These are phyloP conservation scores for Pentamera pediparva DNA, from an alignment of 53 echinoderm and acorn worm species.

Conservation along the genomic window DNA sequence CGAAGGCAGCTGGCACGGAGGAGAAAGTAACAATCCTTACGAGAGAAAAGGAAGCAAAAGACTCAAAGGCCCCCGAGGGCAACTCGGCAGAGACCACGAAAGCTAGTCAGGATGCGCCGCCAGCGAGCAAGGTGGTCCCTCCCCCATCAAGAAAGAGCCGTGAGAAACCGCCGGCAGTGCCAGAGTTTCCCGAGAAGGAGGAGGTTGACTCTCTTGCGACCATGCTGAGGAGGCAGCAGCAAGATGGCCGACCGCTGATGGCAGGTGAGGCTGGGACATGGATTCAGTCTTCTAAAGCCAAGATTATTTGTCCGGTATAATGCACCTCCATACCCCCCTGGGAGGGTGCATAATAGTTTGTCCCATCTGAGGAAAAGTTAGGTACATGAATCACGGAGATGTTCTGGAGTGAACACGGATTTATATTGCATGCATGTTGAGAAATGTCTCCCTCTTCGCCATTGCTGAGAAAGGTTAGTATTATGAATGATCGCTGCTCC, in stretches of 20 bases:
- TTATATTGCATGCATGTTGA: no score
- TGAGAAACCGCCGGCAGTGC: slow-evolving; percentile 20
- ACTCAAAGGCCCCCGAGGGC: not conserved
- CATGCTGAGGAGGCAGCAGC: slow-evolving; percentile 23
- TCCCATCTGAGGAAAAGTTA: no score
- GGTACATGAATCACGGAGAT: no score
- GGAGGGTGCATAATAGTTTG: no score
- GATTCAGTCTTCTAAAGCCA: no score
- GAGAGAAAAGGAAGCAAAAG: not conserved
- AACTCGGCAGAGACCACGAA: not conserved
- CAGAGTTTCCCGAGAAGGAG: slow-evolving; percentile 22
- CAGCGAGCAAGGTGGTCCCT: no score
- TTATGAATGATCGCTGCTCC: no score
- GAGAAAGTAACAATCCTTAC: slow-evolving; percentile 10
- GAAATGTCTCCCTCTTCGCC: no score
- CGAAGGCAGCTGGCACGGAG: not conserved
- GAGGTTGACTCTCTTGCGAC: slow-evolving; percentile 18
- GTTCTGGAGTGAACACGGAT: no score
- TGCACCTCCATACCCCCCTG: no score
- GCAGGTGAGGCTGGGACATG: slow-evolving; percentile 11
- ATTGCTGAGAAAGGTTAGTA: no score
- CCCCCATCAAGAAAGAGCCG: not conserved
- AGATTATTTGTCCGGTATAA: no score
- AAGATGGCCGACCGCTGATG: slow-evolving; percentile 5
- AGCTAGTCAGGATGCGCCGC: not conserved